Base-by-base conservation (phyloP, 2,888 invertebrate species). In the Plusia festucae region DNA sequence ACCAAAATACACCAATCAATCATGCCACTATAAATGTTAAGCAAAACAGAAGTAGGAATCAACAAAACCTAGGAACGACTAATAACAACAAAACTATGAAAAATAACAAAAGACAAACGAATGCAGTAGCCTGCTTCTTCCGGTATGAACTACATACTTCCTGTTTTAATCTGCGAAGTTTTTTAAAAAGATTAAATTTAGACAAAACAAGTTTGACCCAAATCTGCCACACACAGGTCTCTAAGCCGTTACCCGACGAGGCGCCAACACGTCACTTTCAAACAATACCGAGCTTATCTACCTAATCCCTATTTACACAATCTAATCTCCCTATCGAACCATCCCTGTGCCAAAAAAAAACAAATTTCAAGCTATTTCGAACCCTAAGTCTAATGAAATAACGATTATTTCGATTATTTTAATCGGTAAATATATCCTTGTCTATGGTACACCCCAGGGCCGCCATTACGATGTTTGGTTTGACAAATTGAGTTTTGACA, bases 401-500 rank as follows among this genome's bases (percentile, higher is more conserved):
- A 82, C 82, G 85, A 79, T 81, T 84, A 83, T 65, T 73, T 74
- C 49, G 57, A 60, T 68, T 66, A 77, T 78, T 78, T 60, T 70
- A 67, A 66, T 73, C 70, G 73, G 81, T 65, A 76, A 81, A 73
- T 72, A 63, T 79, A 79, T 79, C 73, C 74, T 82, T 82, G 78
- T 79, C 78, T 79, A 80, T 82, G 82, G 82, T 80, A 83, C 88
- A 85, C 89, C 92, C 85, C 77, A 70, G 77, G 69, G 75, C 82
- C 82, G 85, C 90, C 87, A 92, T 91, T 91, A 89, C 86, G 86
- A 86, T 93, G 90, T 93, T 94, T 94, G 92, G 90, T 85, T 92
- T 92, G 91, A 93, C 93, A 94, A 94, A 94, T 95, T 94, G 92
- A 91, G 92, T 94, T 94, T 93, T 93, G 94, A 94, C 94, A 92